Base-by-base conservation (phyloP, 2,888 invertebrate species). In the Pilophorus perplexus region DNA sequence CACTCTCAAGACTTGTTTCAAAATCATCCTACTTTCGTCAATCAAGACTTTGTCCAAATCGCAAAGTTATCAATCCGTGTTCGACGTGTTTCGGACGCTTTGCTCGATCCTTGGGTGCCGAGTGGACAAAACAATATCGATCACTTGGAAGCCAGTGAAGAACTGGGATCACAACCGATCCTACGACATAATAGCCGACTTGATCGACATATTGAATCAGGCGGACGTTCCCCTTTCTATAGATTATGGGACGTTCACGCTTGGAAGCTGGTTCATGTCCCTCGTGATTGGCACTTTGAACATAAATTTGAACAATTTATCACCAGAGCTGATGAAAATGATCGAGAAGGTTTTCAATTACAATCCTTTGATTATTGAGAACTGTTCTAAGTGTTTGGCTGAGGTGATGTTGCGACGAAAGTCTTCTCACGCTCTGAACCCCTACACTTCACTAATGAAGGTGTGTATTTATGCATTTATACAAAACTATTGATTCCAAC, bases 341-440 rank as follows among this genome's bases (percentile, higher is more conserved):
- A 46, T 67, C 25, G 60, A 54, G 8, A 33, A 38, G 8, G 67
- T 66, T 2, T 57, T 67, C 46, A 67, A 66, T 5, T 70, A 62
- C 55, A 68, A 68, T 37, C 68, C 68, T 1, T 33, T 69, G 37
- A 66, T 70, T 8, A 68, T 70, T 23, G 70, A 70, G 33, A 60
- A 44, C 12, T 65, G 57, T 20, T 12, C 20, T 2, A 69, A 67
- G 55, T 20, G 27, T 18, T 25, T 70, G 4, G 48, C 64, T n/a
- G 65, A 64, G 46, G 64, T 69, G 12, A 70, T 70, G 68, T 10
- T 67, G n/a, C 50, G 46, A 14, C 38, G 54, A 16, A 70, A 70
- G 44, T 8, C 42, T 20, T 12, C 25, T n/a, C 40, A 60, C 12
- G 10, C 55, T 6, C 18, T 37, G 8, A 2, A 27, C 6, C 18